These are phyloP conservation scores for Sparus aurata DNA, from an alignment of 2,797 vertebrate species.

Conservation along the genomic window DNA sequence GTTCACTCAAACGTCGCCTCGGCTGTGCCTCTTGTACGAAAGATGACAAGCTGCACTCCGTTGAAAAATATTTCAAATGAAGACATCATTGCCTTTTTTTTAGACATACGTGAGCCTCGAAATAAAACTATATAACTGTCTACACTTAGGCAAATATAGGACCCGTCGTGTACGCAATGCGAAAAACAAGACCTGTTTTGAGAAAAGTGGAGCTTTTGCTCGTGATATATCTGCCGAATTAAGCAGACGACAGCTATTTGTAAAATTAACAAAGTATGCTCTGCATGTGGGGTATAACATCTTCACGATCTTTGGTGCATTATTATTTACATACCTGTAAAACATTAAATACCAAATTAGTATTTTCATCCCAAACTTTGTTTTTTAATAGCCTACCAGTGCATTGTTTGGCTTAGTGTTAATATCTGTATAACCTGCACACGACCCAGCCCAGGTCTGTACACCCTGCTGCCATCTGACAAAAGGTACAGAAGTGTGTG, in stretches of 20 bases:
- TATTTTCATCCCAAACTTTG: too few species aligned
- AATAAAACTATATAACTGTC: background rate
- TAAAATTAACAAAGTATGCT: background rate
- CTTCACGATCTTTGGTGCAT: too few species aligned
- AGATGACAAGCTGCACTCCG: too few species aligned
- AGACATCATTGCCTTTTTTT: background rate
- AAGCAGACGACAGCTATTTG: background rate
- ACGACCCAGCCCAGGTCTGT: too few species aligned
- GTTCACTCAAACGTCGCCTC: background rate
- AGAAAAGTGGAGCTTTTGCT: background rate
- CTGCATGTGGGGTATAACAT: background rate
- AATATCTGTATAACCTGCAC: too few species aligned
- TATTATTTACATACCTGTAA: too few species aligned
- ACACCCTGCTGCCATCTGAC: too few species aligned
- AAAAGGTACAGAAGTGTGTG: too few species aligned
- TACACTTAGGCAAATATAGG: background rate
- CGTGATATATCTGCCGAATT: background rate
- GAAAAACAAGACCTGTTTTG: background rate
- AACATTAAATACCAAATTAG: too few species aligned
- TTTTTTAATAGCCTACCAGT: too few species aligned
- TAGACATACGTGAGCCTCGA: fast-evolving
- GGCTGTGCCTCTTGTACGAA: too few species aligned
- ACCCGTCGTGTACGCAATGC: background rate
- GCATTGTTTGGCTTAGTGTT: too few species aligned
- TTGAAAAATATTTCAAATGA: background rate